phyloP scores from a whole-genome alignment of 2,888 invertebrate genomes.

The Nomada fabriciana region DNA sequence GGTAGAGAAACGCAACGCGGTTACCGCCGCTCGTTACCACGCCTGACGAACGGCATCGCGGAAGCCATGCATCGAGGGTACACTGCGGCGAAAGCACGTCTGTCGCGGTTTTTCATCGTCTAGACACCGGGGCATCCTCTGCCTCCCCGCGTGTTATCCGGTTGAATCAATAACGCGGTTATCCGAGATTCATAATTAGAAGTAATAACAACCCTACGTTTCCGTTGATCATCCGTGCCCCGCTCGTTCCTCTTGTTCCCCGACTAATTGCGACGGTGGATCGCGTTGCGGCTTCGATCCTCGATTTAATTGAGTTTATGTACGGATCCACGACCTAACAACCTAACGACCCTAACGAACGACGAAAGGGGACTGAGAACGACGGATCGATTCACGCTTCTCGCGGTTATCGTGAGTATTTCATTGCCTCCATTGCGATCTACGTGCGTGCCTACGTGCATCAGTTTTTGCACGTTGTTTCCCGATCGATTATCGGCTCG shows the following conservation, averaged over 20 bases:
- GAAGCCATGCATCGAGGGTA: constrained; percentile 50
- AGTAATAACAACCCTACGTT: constrained; percentile 20
- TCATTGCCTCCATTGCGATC: constrained; percentile 11
- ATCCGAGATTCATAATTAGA: constrained; percentile 33
- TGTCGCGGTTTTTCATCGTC: background rate
- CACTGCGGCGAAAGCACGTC: background rate
- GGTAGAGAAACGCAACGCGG: constrained; percentile 59
- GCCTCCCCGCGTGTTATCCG: background rate
- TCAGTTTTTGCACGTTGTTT: background rate
- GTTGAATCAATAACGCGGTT: constrained; percentile 36
- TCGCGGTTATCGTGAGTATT: background rate
- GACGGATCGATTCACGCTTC: background rate
- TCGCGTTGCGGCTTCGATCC: background rate
- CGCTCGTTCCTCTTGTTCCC: background rate
- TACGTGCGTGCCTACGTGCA: background rate
- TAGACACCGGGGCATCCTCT: background rate
- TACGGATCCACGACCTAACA: too few relatives aligned
- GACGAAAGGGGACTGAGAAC: background rate
- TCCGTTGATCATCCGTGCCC: constrained; percentile 4
- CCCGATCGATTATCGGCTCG: constrained; percentile 16
- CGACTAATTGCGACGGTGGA: constrained; percentile 27
- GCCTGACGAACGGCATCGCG: constrained; percentile 48
- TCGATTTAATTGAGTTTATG: constrained; percentile 28
- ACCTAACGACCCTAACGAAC: too few relatives aligned
- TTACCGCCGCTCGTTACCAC: constrained; percentile 65